Percentiles rank a stretch among this genome's conserved stretches.
Evolutionary conservation across 1,140 invertebrate species (phyloP).

Genomic region (Drosophila bifasciata): DNA sequence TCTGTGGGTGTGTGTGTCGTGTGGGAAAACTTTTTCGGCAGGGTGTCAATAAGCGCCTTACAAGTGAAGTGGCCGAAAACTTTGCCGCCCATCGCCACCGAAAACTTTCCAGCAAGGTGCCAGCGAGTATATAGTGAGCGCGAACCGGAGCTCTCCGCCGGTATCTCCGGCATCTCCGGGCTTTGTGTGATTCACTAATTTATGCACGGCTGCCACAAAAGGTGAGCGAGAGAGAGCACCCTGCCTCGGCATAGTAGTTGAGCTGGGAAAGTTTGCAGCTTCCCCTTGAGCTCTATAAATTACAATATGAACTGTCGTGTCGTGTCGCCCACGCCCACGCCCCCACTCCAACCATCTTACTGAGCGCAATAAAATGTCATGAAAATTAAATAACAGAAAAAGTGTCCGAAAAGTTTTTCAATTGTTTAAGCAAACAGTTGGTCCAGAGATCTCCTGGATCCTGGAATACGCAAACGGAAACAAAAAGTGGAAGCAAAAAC

Average conservation of each 20-base stretch:
- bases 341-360: not conserved
- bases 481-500: not conserved
- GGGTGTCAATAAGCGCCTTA: slow-evolving; percentile 75
- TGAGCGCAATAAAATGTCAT: slow-evolving; percentile 69
- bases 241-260: slow-evolving; percentile 6
- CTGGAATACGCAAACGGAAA: too few relatives aligned
- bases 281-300: slow-evolving; percentile 73
- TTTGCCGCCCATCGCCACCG: slow-evolving; percentile 48
- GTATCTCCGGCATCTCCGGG: slow-evolving; percentile 4
- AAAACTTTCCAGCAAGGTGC: slow-evolving; percentile 29
- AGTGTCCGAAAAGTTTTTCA: slow-evolving; percentile 79
- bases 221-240: slow-evolving; percentile 43
- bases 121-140: slow-evolving; percentile 27
- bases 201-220: slow-evolving; percentile 66
- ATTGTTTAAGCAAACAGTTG: slow-evolving; percentile 71
- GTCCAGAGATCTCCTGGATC: slow-evolving; percentile 3
- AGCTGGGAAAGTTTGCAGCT: slow-evolving; percentile 48
- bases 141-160: slow-evolving; percentile 11
- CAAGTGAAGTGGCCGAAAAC: slow-evolving; percentile 72
- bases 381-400: slow-evolving; percentile 73
- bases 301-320: slow-evolving; percentile 69
- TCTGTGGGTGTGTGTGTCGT: slow-evolving; percentile 9
- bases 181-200: slow-evolving; percentile 66
- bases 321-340: slow-evolving; percentile 2
- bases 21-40: slow-evolving; percentile 33